Percentiles rank a stretch among this genome's conserved stretches.
Conservation (phyloP, 2,888 invertebrate species). For the Margaritifera margaritifera region DNA sequence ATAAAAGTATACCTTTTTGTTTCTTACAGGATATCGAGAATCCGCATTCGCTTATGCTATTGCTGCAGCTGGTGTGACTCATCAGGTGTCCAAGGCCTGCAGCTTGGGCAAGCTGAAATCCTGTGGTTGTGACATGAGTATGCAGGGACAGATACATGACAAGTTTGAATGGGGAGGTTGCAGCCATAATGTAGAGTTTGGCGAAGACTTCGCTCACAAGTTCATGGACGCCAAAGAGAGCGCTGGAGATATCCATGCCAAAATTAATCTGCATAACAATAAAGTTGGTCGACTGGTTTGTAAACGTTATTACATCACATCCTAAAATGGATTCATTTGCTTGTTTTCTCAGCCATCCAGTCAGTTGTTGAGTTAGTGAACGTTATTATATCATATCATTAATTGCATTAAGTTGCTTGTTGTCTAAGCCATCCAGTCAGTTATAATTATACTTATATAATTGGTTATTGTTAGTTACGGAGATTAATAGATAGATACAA, state of each 20-base stretch:
- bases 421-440: too few species aligned
- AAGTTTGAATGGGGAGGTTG: conserved; percentile 88
- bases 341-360: too few species aligned
- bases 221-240: conserved; percentile 91
- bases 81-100: conserved; percentile 94
- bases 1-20: not conserved
- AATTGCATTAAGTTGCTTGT: too few species aligned
- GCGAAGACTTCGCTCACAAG: conserved; percentile 87
- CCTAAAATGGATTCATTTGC: too few species aligned
- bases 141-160: conserved; percentile 76
- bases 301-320: conserved; percentile 7
- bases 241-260: conserved; percentile 75
- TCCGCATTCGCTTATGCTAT: conserved; percentile 98
- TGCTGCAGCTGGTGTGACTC: conserved; percentile 94
- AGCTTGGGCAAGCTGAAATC: conserved; percentile 91
- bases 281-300: conserved; percentile 70
- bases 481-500: too few species aligned
- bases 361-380: too few species aligned
- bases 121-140: conserved; percentile 77
- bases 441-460: too few species aligned
- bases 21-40: conserved; percentile 89
- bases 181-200: conserved; percentile 85
- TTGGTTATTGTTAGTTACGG: too few species aligned
- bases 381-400: too few species aligned
- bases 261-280: conserved; percentile 71